Percentiles rank a stretch among this genome's conserved stretches.
phyloP scores from a whole-genome alignment of 1,140 invertebrate genomes.

The Carcinoscorpius rotundicauda region DNA sequence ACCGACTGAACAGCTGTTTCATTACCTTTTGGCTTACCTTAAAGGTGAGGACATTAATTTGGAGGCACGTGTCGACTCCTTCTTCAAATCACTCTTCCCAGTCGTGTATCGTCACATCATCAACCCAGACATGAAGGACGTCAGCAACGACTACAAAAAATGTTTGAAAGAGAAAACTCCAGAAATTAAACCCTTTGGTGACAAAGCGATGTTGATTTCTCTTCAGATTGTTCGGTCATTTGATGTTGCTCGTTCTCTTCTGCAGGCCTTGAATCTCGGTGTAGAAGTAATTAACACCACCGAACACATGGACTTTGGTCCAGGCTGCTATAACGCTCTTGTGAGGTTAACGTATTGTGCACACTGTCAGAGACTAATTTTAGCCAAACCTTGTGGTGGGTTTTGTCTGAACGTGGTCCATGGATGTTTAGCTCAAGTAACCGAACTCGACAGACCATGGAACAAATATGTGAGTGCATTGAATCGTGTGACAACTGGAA shows the following conservation, averaged over 20 bases:
- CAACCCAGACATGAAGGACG: conserved; percentile 36
- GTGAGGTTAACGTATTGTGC: conserved; percentile 66
- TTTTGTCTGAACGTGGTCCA: conserved; percentile 74
- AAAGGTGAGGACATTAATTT: conserved; percentile 36
- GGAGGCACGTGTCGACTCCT: conserved; percentile 50
- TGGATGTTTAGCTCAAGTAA: conserved; percentile 43
- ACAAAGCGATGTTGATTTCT: conserved; percentile 55
- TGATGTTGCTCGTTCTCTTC: conserved; percentile 56
- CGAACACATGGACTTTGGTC: conserved; percentile 45
- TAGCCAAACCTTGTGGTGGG: conserved; percentile 59
- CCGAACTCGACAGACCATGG: conserved; percentile 70
- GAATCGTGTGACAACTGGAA: conserved; percentile 54
- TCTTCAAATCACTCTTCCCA: conserved; percentile 75
- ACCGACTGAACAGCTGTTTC: conserved; percentile 51
- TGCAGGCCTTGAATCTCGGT: conserved; percentile 41
- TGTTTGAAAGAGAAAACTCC: conserved; percentile 60
- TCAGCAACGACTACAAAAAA: conserved; percentile 57
- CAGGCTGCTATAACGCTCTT: conserved; percentile 53
- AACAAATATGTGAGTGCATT: conserved; percentile 62
- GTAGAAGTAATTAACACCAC: conserved; percentile 54
- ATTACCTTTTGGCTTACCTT: conserved; percentile 52
- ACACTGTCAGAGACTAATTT: conserved; percentile 52
- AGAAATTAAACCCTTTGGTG: conserved; percentile 65
- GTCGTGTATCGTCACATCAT: conserved; percentile 64
- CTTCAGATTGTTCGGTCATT: conserved; percentile 54